phyloP scores from a whole-genome alignment of 2,797 vertebrate genomes.

The Yasuhikotakia modesta region DNA sequence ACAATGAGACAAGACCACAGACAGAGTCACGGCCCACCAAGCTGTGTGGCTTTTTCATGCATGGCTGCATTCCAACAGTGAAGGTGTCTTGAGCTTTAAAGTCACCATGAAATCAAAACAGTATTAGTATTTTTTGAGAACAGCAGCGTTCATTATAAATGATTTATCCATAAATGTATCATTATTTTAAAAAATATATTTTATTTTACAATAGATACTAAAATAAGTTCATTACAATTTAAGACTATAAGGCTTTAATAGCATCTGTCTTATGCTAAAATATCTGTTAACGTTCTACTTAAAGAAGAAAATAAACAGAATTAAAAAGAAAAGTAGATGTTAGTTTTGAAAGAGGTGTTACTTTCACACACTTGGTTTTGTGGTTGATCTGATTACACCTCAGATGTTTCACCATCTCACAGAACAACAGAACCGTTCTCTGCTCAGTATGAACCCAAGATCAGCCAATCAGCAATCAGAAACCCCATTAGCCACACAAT shows the following conservation, averaged over 20 bases:
- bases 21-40: background rate
- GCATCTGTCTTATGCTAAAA: background rate
- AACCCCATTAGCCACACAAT: background rate
- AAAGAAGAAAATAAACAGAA: background rate
- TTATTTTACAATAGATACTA: no score
- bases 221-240: no score
- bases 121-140: no score
- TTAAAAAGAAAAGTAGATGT: background rate
- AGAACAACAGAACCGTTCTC: background rate
- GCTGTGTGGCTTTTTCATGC: background rate
- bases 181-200: no score
- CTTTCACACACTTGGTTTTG: background rate
- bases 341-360: background rate
- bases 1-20: background rate
- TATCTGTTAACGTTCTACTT: background rate
- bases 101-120: no score
- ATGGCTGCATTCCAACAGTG: background rate
- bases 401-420: background rate
- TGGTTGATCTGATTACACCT: conserved; percentile 6
- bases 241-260: no score
- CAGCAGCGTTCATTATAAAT: no score
- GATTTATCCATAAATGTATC: no score
- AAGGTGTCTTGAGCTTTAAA: background rate
- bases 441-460: background rate
- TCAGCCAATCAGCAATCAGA: background rate